Evolutionary conservation across 2,113 vertebrate species (phyloP), one percentile per base, ranked within the genome.

Genomic region (Clarias magur): DNA sequence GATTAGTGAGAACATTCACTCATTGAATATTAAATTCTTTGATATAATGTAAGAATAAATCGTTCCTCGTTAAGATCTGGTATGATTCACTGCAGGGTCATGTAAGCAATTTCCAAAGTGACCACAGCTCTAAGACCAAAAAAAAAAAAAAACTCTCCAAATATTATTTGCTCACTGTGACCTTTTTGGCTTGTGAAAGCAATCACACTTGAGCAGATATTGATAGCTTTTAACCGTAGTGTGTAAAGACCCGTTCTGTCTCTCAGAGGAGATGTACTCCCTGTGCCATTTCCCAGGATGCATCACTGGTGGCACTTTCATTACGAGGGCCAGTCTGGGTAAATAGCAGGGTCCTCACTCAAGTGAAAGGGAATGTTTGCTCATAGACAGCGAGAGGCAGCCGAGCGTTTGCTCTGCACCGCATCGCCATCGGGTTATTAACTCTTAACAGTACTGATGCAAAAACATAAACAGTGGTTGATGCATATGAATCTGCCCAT

Each of bases 311-410:
- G 80, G 80, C 42, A 70, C 76, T 94, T 93, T 94, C 92, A 94
- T 91, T 95, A 94, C 86, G 73, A 90, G 88, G 90, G 91, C 86
- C 89, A 91, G 91, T 89, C 82, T 88, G 84, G 94, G 94, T 94
- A 96, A 96, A 96, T 95, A 94, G 73, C 94, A 95, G 88, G 42
- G 91, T 92, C 90, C 88, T 94, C 91, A 90, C 91, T 93, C 93
- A 94, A 93, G 93, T 87, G 86, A 89, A 91, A 54, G 89, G 89
- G 90, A 90, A 89, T 93, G 93, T 96, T 96, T 96, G 93, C 95
- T 89, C 7, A 48, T 92, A 89, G 92, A 92, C 91, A 90, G 78
- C 59, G 13, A 89, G 92, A 91, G 93, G 90, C 83, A 84, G 85
- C 89, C 34, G 59, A 88, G 48, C 94, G 91, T 94, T 93, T 95